phyloP scores from a whole-genome alignment of 2,888 invertebrate genomes.

The Anticlea derivata region DNA sequence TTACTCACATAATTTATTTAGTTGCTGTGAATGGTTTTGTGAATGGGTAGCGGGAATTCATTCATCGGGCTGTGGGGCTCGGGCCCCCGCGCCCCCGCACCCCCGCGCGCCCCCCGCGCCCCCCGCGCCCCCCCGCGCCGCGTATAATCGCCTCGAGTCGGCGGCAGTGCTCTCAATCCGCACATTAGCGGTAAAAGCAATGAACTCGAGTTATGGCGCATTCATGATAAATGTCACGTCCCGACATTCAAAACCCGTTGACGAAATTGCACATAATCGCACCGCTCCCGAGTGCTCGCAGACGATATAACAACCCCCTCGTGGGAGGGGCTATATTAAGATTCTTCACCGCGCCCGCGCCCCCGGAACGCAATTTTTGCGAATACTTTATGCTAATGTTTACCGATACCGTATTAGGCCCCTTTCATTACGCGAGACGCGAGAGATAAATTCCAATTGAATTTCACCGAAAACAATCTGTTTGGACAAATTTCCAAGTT shows the following conservation, averaged over 20 bases:
- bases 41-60: background rate
- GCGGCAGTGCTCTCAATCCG: background rate
- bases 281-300: slow-evolving; percentile 19
- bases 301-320: slow-evolving; percentile 6
- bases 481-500: slow-evolving; percentile 66
- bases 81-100: background rate
- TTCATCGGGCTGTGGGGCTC: background rate
- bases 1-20: slow-evolving; percentile 10
- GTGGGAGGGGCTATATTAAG: slow-evolving; percentile 52
- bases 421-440: slow-evolving; percentile 59
- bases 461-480: slow-evolving; percentile 70
- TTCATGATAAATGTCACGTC: slow-evolving; percentile 46
- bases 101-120: too few relatives aligned
- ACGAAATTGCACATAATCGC: slow-evolving; percentile 58
- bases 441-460: slow-evolving; percentile 61
- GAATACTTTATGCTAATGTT: slow-evolving; percentile 70
- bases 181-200: slow-evolving; percentile 34
- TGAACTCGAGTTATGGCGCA: slow-evolving; percentile 23
- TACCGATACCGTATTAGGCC: slow-evolving; percentile 62
- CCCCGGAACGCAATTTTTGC: slow-evolving; percentile 64
- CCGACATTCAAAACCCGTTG: slow-evolving; percentile 49
- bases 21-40: background rate
- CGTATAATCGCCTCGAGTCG: background rate
- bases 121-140: background rate
- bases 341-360: slow-evolving; percentile 50